phyloP scores from a whole-genome alignment of 2,888 invertebrate species.

The Acleris sparsana region DNA sequence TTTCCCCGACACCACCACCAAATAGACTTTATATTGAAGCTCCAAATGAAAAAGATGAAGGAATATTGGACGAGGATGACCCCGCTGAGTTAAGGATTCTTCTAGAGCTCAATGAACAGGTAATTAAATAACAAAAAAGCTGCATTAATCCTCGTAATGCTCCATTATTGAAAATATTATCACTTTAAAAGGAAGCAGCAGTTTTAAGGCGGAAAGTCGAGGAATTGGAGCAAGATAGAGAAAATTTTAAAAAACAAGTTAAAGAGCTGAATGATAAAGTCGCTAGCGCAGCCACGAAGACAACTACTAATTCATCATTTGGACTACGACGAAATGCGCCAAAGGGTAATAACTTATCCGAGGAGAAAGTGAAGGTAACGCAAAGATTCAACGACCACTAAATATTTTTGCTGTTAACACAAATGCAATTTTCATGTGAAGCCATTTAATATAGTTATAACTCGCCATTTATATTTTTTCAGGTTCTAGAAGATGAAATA shows the following conservation, averaged over 20 bases:
- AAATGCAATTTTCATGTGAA: too few species aligned
- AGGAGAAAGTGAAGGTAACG: conserved; percentile 85
- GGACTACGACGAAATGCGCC: conserved; percentile 59
- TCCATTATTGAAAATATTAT: conserved; percentile 12
- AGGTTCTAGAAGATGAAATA: conserved; percentile 89
- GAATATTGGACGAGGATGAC: conserved; percentile 91
- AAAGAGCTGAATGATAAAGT: conserved; percentile 90
- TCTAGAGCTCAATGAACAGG: conserved; percentile 94
- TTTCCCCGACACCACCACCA: conserved; percentile 87
- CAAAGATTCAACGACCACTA: neutral
- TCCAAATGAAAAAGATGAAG: conserved; percentile 87
- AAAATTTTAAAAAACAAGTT: conserved; percentile 88
- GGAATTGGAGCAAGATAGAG: conserved; percentile 91
- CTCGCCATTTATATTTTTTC: conserved; percentile 37
- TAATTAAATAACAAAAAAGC: conserved; percentile 45
- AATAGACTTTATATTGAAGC: conserved; percentile 86
- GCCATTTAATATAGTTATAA: neutral
- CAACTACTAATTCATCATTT: conserved; percentile 58
- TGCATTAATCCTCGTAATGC: neutral
- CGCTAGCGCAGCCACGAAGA: conserved; percentile 69
- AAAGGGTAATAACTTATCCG: conserved; percentile 82
- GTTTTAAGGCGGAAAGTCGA: conserved; percentile 92
- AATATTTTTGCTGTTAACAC: too few species aligned
- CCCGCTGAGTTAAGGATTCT: conserved; percentile 92
- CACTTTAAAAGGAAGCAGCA: conserved; percentile 86